A percentile compares a stretch with the other conserved stretches of the same genome.
These are phyloP conservation scores for Pygmarrhopalites habei DNA, from an alignment of 1,140 invertebrate genomes.

Conservation along the genomic window DNA sequence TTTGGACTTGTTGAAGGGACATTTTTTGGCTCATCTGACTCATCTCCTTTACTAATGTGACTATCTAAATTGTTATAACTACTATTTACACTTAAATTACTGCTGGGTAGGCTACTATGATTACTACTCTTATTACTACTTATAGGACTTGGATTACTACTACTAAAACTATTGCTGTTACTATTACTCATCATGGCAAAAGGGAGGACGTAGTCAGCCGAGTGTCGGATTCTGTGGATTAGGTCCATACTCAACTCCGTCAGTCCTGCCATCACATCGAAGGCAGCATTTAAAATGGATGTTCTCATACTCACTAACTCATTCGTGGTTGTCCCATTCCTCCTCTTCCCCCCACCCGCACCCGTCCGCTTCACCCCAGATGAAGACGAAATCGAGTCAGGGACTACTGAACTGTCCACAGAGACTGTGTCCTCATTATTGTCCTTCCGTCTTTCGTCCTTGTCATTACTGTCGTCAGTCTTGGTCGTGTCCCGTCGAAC, in stretches of 20 bases:
- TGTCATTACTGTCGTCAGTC: no score
- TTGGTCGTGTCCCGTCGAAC: no score
- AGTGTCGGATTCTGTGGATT: conserved; percentile 1
- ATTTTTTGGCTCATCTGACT: neutral
- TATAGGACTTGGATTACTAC: neutral
- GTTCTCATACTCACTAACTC: neutral
- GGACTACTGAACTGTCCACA: neutral
- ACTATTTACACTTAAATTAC: conserved; percentile 4
- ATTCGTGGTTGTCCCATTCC: neutral
- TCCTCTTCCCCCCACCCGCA: neutral
- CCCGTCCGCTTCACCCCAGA: no score
- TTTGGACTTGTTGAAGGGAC: neutral
- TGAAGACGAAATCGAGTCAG: neutral
- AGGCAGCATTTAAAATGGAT: conserved; percentile 5
- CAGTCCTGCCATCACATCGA: conserved; percentile 22
- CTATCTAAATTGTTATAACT: neutral
- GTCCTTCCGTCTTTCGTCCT: neutral
- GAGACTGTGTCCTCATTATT: neutral
- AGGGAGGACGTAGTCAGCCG: conserved; percentile 1
- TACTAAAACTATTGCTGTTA: neutral
- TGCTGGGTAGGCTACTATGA: no score
- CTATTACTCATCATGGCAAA: neutral
- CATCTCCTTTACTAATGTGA: neutral
- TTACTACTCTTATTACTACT: no score
- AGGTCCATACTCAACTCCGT: conserved; percentile 15